Percentiles rank a stretch among this genome's conserved stretches.
phyloP scores from a whole-genome alignment of 2,797 vertebrate genomes.

The Okamejei kenojei region DNA sequence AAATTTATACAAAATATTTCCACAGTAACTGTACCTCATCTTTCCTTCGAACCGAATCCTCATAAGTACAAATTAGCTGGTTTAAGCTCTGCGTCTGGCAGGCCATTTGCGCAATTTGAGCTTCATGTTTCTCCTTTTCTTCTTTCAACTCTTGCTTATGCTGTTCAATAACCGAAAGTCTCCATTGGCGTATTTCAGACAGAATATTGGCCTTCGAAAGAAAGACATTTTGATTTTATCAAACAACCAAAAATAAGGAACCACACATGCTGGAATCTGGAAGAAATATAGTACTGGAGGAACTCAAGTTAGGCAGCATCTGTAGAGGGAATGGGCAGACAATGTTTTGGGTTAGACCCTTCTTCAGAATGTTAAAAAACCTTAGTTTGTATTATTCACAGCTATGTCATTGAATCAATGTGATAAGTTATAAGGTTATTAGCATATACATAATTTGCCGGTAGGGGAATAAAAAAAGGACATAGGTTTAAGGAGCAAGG shows the following conservation, averaged over 20 bases:
- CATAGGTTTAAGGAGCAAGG: no score
- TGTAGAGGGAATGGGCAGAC: no score
- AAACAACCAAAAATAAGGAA: neutral
- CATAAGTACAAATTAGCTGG: constrained; percentile 72
- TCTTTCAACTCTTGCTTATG: constrained; percentile 74
- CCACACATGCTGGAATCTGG: no score
- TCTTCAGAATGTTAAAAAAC: no score
- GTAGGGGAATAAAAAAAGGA: no score
- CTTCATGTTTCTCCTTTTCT: constrained; percentile 66
- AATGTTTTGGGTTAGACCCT: no score
- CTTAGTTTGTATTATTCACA: no score
- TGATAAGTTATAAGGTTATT: no score
- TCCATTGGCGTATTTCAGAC: constrained; percentile 84
- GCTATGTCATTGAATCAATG: no score
- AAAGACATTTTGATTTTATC: neutral
- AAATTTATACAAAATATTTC: neutral
- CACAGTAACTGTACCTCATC: constrained; percentile 69
- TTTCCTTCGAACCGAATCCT: constrained; percentile 78
- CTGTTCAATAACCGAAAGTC: constrained; percentile 71
- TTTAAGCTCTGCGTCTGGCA: constrained; percentile 69
- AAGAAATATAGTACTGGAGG: no score
- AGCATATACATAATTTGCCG: no score
- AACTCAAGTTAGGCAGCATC: no score
- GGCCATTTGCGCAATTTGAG: constrained; percentile 60
- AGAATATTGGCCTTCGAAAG: constrained; percentile 70